Evolutionary conservation across 2,113 vertebrate genomes (phyloP).

Genomic region (Recurvirostra avosetta): DNA sequence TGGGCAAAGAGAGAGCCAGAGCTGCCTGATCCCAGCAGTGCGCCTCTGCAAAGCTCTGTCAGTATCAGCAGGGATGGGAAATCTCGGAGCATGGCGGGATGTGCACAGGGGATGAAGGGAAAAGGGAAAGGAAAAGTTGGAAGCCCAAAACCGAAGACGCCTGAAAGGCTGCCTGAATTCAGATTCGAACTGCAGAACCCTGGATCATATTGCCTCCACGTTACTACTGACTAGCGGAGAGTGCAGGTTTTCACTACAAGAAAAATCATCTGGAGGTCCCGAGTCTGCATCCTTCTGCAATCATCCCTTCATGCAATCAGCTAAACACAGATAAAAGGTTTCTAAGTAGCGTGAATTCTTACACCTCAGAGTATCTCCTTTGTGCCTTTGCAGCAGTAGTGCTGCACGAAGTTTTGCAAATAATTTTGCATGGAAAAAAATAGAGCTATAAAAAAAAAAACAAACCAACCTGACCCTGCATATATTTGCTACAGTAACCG

Average conservation of each 20-base stretch:
- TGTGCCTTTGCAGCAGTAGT: neutral
- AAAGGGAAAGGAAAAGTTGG: neutral
- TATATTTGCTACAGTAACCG: neutral
- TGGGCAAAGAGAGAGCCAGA: neutral
- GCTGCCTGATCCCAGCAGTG: neutral
- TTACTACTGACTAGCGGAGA: neutral
- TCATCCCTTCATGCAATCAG: neutral
- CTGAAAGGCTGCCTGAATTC: neutral
- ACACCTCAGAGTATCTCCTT: neutral
- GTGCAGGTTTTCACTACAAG: neutral
- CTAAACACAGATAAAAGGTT: neutral
- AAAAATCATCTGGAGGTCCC: neutral
- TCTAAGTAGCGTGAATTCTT: neutral
- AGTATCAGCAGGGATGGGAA: neutral
- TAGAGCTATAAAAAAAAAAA: neutral
- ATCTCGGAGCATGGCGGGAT: no score
- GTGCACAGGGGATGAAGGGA: neutral
- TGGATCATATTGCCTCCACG: rapidly evolving
- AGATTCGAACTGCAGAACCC: neutral
- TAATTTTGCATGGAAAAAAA: neutral
- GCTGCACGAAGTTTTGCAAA: neutral
- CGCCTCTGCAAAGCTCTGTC: neutral
- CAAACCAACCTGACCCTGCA: no score
- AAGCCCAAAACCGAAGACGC: neutral
- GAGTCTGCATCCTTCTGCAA: neutral